These are phyloP conservation scores for Chrysaora quinquecirrha DNA, from an alignment of 30 jellyfish, hydroid and myxozoan species.

Conservation along the genomic window DNA sequence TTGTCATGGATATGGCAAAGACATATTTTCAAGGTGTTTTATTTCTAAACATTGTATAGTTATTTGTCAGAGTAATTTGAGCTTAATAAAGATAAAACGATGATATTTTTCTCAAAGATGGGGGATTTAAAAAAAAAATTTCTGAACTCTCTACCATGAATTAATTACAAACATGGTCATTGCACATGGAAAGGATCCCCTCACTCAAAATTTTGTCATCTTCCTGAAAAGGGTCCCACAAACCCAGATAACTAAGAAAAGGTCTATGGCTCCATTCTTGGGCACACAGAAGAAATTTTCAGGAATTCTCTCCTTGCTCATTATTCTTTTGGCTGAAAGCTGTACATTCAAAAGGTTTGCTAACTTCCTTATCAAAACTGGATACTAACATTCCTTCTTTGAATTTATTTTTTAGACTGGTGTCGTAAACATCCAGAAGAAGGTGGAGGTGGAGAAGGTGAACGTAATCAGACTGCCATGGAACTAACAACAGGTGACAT, in stretches of 20 bases:
- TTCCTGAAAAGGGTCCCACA: neutral
- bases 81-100: neutral
- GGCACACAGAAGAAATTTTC: neutral
- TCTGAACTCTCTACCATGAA: too few relatives aligned
- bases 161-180: too few relatives aligned
- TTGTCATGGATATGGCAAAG: too few relatives aligned
- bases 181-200: too few relatives aligned
- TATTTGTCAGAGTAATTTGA: neutral
- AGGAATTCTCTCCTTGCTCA: neutral
- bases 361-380: neutral
- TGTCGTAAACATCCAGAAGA: neutral
- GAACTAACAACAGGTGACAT: slow-evolving; percentile 1
- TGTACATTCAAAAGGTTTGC: neutral
- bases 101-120: too few relatives aligned
- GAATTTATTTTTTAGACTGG: neutral
- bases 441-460: neutral
- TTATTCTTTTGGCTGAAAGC: slow-evolving; percentile 1
- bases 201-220: too few relatives aligned
- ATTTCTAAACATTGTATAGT: neutral
- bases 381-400: neutral
- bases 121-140: too few relatives aligned
- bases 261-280: neutral
- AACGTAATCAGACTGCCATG: neutral
- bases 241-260: neutral
- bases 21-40: neutral